Evolutionary conservation across 1,140 invertebrate species (phyloP).

Genomic region (Panulirus ornatus): DNA sequence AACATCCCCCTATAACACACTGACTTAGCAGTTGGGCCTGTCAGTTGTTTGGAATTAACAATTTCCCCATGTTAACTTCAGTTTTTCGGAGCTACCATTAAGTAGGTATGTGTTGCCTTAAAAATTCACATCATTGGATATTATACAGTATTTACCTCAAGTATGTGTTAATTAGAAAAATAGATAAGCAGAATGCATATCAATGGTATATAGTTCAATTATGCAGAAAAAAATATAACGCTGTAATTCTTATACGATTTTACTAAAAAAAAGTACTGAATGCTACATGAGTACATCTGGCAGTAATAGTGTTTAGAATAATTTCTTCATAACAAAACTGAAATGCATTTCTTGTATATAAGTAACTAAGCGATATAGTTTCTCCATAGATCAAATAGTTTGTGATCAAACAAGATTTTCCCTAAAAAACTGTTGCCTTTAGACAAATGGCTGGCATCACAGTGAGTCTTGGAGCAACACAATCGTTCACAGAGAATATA

Average conservation of each 20-base stretch:
- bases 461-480: constrained; percentile 62
- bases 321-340: not conserved
- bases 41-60: not conserved
- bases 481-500: constrained; percentile 72
- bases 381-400: constrained; percentile 31
- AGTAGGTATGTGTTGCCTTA: not conserved
- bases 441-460: constrained; percentile 52
- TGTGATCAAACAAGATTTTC: constrained; percentile 37
- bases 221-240: no score
- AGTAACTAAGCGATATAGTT: constrained; percentile 5
- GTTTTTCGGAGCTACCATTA: not conserved
- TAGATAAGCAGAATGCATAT: no score
- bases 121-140: no score
- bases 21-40: no score
- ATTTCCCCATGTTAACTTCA: not conserved
- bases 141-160: no score
- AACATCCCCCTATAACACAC: no score
- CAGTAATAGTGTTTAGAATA: not conserved
- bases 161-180: no score
- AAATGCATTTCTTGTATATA: not conserved
- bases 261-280: not conserved
- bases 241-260: not conserved
- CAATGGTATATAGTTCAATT: no score
- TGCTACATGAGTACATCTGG: not conserved
- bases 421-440: constrained; percentile 27